Evolutionary conservation across 2,797 vertebrate genomes (phyloP).

Genomic region (Coluber constrictor): DNA sequence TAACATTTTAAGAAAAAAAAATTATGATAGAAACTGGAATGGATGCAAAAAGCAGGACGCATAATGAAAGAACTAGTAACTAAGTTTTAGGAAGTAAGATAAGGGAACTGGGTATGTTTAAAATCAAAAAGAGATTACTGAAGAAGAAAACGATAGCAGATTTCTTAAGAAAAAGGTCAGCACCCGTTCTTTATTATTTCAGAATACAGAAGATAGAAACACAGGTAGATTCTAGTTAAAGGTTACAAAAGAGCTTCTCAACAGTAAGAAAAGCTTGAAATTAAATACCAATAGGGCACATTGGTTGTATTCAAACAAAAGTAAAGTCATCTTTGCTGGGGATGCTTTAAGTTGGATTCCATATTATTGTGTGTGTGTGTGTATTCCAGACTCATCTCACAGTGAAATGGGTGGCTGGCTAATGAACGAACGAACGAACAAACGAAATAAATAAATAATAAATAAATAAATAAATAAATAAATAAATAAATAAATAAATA

Average conservation of each 20-base stretch:
- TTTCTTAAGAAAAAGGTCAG: not conserved
- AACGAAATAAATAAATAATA: too few species aligned
- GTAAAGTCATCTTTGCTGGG: not conserved
- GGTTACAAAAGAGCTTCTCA: not conserved
- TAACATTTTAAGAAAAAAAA: not conserved
- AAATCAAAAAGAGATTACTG: not conserved
- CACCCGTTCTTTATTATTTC: not conserved
- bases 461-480: too few species aligned
- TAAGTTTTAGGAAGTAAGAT: not conserved
- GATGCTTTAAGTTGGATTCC: not conserved
- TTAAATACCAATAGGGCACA: not conserved
- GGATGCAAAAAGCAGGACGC: not conserved
- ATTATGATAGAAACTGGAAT: not conserved
- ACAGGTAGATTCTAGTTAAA: not conserved
- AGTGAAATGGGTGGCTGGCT: not conserved
- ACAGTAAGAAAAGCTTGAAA: not conserved
- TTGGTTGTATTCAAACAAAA: not conserved
- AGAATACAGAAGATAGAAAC: not conserved
- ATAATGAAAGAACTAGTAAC: not conserved
- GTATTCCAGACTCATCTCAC: not conserved
- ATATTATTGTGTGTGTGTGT: not conserved
- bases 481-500: too few species aligned
- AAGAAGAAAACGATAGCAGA: not conserved
- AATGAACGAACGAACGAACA: too few species aligned
- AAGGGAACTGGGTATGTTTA: not conserved